phyloP scores from a whole-genome alignment of 92 coral and sea anemone species.

The Pocillopora meandrina region DNA sequence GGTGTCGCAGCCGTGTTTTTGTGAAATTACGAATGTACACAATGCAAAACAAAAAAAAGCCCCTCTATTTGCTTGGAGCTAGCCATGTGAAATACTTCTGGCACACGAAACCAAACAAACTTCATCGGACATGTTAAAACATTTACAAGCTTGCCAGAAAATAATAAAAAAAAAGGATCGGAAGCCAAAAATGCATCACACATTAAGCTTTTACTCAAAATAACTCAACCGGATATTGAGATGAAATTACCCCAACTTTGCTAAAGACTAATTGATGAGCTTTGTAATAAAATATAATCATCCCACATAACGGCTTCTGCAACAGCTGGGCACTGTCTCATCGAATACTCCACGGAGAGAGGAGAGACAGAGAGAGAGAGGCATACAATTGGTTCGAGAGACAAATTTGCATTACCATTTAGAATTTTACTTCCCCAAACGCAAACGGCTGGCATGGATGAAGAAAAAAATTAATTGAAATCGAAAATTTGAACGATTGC shows the following conservation, averaged over 20 bases:
- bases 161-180: slow-evolving; percentile 21
- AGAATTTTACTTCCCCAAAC: not conserved
- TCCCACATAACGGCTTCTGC: slow-evolving; percentile 59
- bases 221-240: slow-evolving; percentile 82
- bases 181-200: slow-evolving; percentile 54
- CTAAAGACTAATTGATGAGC: slow-evolving; percentile 76
- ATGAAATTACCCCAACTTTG: slow-evolving; percentile 70
- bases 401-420: slow-evolving; percentile 35
- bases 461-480: not conserved
- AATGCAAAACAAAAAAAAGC: slow-evolving; percentile 38
- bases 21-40: slow-evolving; percentile 76
- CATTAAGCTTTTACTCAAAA: slow-evolving; percentile 79
- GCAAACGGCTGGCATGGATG: not conserved
- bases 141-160: slow-evolving; percentile 31
- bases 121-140: slow-evolving; percentile 51
- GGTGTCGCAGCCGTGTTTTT: slow-evolving; percentile 48
- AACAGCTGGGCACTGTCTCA: slow-evolving; percentile 65
- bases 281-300: slow-evolving; percentile 76
- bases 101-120: slow-evolving; percentile 37
- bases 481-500: slow-evolving; percentile 19
- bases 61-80: slow-evolving; percentile 53
- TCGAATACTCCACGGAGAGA: not conserved
- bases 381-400: slow-evolving; percentile 17
- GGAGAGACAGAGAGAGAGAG: slow-evolving; percentile 27
- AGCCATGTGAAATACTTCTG: slow-evolving; percentile 47